Percentiles rank a stretch among this genome's conserved stretches.
Evolutionary conservation across 1,140 invertebrate genomes (phyloP).

Genomic region (Fopius arisanus): DNA sequence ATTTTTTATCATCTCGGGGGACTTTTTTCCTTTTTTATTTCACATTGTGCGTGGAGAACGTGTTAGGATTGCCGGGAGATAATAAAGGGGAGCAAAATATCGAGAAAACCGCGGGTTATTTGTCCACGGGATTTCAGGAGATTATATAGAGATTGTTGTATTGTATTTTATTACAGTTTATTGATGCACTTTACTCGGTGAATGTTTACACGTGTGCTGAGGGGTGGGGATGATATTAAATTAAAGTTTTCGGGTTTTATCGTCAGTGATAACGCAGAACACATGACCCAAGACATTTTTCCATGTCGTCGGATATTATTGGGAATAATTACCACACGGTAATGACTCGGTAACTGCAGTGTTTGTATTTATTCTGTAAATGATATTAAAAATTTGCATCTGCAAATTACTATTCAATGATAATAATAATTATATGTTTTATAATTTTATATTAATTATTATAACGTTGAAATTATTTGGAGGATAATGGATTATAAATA

Average conservation of each 20-base stretch:
- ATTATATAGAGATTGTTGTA: slow-evolving; percentile 23
- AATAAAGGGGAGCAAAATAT: slow-evolving; percentile 15
- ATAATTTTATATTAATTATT: too few species aligned
- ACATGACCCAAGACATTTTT: too few species aligned
- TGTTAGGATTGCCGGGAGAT: not conserved
- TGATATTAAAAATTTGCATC: too few species aligned
- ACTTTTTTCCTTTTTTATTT: not conserved
- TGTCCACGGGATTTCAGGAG: slow-evolving; percentile 6
- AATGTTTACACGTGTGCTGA: not conserved
- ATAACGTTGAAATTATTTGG: too few species aligned
- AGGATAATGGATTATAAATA: too few species aligned
- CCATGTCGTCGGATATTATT: too few species aligned
- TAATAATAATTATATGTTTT: too few species aligned
- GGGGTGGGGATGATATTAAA: not conserved
- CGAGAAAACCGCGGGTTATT: slow-evolving; percentile 16
- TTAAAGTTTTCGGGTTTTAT: not conserved
- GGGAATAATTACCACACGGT: too few species aligned
- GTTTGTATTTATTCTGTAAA: too few species aligned
- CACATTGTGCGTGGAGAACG: not conserved
- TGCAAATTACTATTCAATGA: too few species aligned
- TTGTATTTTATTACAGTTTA: slow-evolving; percentile 33
- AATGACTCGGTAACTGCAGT: too few species aligned
- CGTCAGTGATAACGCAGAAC: too few species aligned
- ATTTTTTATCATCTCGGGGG: not conserved
- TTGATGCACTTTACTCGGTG: slow-evolving; percentile 15